Base-by-base conservation (phyloP, 2,888 invertebrate genomes). In the Ligdia adustata region DNA sequence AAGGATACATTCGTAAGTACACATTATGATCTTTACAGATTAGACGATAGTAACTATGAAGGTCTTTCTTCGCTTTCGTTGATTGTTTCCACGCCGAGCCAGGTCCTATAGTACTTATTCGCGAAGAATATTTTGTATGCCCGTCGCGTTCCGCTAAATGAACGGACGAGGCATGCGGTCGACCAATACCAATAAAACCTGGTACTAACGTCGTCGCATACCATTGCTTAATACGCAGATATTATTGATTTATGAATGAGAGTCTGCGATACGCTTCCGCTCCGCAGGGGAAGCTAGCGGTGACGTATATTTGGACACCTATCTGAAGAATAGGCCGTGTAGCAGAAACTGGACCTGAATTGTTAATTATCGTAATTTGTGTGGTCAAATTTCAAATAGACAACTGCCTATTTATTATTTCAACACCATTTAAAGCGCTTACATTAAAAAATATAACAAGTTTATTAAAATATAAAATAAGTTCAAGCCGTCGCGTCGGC, bases 101-200 rank as follows among this genome's bases (percentile, higher is more conserved):
- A 59, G 68, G 67, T 61, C 69, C n/a, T n/a, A n/a, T 22, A 22
- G 22, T 22, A 7, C 16, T 16, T 81, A 79, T 82, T 82, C 66
- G 79, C 81, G 64, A 52, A 50, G 71, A 6, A 57, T 75, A 84
- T 87, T 79, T 79, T 79, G 66, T 89, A 88, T 89, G 84, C 89
- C 79, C 82, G 82, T 78, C 88, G 86, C 88, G 85, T 86, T 75
- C 75, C 70, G 54, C 76, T 76, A 85, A 88, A 88, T 86, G 84
- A 87, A 86, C 89, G 88, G 89, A 89, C 89, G 89, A 68, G 71
- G 79, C 72, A 70, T 71, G 79, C 77, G 69, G 68, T 71, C 68
- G 67, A 64, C 78, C 85, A 85, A 84, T 86, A 81, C 81, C 78
- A 81, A 86, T 85, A 83, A 77, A 82, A 80, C 74, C 69, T 72